phyloP scores from a whole-genome alignment of 2,113 vertebrate genomes.

The Empidonax alnorum region DNA sequence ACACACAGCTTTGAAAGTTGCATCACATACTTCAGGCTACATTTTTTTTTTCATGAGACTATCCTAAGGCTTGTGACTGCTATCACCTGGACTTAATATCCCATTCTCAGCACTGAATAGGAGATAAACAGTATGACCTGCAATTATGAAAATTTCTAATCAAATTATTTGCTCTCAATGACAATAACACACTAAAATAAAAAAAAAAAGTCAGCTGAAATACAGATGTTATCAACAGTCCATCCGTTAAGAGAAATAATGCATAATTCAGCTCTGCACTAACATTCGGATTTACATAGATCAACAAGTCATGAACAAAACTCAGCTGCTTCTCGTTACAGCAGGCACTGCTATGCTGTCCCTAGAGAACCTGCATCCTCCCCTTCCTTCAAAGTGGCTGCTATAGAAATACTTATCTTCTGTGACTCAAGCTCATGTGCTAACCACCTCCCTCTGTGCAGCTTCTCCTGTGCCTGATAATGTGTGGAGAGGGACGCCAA shows the following conservation, averaged over 20 bases:
- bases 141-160: background rate
- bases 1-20: background rate
- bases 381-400: background rate
- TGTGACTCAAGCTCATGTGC: slow-evolving; percentile 48
- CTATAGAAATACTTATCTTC: slow-evolving; percentile 25
- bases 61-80: background rate
- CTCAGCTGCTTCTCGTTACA: background rate
- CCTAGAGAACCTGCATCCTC: background rate
- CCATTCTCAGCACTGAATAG: background rate
- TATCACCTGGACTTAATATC: background rate
- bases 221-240: background rate
- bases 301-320: background rate
- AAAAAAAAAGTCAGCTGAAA: background rate
- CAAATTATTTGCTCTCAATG: background rate
- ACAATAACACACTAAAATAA: background rate
- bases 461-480: background rate
- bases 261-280: background rate
- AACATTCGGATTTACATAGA: background rate
- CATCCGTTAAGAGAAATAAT: background rate
- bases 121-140: background rate
- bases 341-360: background rate
- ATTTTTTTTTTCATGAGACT: background rate
- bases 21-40: background rate
- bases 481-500: background rate
- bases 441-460: background rate